Percentiles rank a stretch among this genome's conserved stretches.
These are phyloP conservation scores for Cephus cinctus DNA, from an alignment of 1,140 invertebrate species.

Conservation along the genomic window DNA sequence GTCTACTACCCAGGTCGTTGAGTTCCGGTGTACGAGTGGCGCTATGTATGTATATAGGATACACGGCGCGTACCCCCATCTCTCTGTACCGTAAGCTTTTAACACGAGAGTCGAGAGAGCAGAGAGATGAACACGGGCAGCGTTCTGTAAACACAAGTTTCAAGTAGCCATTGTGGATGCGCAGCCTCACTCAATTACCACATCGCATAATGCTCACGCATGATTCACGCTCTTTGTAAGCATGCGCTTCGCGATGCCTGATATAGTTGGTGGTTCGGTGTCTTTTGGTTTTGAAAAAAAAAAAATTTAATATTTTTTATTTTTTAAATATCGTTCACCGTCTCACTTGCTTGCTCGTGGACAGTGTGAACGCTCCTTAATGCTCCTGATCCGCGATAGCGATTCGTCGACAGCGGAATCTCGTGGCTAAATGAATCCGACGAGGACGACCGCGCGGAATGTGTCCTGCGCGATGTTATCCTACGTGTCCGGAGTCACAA, in stretches of 20 bases:
- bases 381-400: constrained; percentile 31
- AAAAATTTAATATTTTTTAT: no score
- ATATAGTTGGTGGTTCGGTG: background rate
- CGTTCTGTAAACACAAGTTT: background rate
- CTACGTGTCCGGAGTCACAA: no score
- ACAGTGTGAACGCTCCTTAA: no score
- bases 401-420: constrained; percentile 30
- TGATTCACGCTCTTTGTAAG: background rate
- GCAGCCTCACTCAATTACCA: background rate
- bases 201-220: background rate
- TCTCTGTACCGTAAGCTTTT: background rate
- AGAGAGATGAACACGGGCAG: background rate
- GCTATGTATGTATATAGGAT: no score
- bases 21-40: no score
- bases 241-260: background rate
- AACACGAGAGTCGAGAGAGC: background rate
- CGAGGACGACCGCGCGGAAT: constrained; percentile 27
- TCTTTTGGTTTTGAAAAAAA: no score
- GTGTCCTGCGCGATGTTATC: no score
- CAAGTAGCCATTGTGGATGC: background rate
- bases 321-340: no score
- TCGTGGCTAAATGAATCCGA: constrained; percentile 29
- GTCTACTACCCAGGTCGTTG: constrained; percentile 12
- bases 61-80: no score
- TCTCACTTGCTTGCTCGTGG: no score